A percentile compares a stretch with the other conserved stretches of the same genome.
These are phyloP conservation scores for Chunga burmeisteri DNA, from an alignment of 2,113 vertebrate species.

Conservation along the genomic window DNA sequence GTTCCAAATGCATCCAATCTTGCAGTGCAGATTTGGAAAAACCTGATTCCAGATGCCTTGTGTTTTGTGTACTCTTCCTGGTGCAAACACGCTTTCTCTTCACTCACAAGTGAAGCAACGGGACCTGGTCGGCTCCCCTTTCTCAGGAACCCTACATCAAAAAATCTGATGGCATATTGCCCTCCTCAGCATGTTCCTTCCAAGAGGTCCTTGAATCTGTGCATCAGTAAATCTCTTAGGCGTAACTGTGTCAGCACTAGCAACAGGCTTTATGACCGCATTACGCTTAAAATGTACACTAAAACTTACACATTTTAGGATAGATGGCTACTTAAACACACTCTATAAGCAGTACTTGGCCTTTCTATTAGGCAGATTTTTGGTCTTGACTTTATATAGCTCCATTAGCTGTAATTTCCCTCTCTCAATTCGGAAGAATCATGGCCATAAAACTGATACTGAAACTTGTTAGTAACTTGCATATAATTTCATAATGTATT, in stretches of 20 bases:
- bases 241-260: neutral
- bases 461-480: conserved; percentile 68
- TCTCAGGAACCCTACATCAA: neutral
- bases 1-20: neutral
- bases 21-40: neutral
- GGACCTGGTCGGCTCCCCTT: neutral
- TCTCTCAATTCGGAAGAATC: conserved; percentile 19
- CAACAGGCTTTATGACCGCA: neutral
- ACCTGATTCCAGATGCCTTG: too few relatives aligned
- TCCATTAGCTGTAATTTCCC: conserved; percentile 27
- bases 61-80: neutral
- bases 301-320: neutral
- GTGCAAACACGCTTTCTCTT: neutral
- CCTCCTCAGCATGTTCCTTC: neutral
- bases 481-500: conserved; percentile 65
- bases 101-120: neutral
- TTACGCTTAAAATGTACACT: neutral
- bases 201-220: neutral
- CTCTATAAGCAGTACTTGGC: neutral
- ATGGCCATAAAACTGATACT: conserved; percentile 40
- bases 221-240: neutral
- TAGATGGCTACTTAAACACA: neutral
- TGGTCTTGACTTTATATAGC: neutral
- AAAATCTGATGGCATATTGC: rapidly evolving
- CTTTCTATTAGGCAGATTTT: neutral